Evolutionary conservation across 1,140 invertebrate genomes (phyloP), one percentile per base, ranked within the genome.

Genomic region (Cydia amplana): DNA sequence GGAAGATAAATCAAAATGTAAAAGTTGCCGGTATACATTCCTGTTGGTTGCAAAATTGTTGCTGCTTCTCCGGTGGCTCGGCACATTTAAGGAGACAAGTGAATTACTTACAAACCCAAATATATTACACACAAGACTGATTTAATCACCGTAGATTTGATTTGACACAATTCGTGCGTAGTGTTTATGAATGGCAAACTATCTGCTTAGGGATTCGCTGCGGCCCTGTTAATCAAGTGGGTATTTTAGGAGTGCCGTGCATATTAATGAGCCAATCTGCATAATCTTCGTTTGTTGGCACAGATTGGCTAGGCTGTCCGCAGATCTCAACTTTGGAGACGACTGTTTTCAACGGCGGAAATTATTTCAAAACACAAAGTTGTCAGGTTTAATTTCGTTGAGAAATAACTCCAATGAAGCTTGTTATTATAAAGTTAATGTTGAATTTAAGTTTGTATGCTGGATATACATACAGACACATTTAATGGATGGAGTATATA

Each of bases 241-340:
- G 74, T 79, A 79, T 78, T 82, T 83, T 77, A 78, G 76, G 77
- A 78, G 72, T 74, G 63, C 65, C 72, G 75, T 74, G 82, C 78
- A 81, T 83, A 83, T 81, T 78, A 83, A 81, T 80, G 77, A 75
- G 79, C 76, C 74, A 79, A 84, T 84, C 82, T 84, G 76, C 81
- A 84, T 83, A 84, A 83, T 82, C 83, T 82, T 80, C 78, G 80
- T 82, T 82, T 82, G 80, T 80, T 77, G 74, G 51, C 43, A 14
- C 43, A 77, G 81, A 84, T 81, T 76, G 79, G 73, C 79, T 80
- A 70, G 65, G 65, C 65, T 70, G 65, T 70, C 65, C 65, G 28
- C 18, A 70, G 65, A 40, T 18, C n/a, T n/a, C 25, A 40, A 36
- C 32, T 40, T 70, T 70, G 25, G 64, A 70, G 65, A 70, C 72